Evolutionary conservation across 37 sponge, comb jelly and placozoan species (phyloP).

Genomic region (Chondrilla cf. caribensis): DNA sequence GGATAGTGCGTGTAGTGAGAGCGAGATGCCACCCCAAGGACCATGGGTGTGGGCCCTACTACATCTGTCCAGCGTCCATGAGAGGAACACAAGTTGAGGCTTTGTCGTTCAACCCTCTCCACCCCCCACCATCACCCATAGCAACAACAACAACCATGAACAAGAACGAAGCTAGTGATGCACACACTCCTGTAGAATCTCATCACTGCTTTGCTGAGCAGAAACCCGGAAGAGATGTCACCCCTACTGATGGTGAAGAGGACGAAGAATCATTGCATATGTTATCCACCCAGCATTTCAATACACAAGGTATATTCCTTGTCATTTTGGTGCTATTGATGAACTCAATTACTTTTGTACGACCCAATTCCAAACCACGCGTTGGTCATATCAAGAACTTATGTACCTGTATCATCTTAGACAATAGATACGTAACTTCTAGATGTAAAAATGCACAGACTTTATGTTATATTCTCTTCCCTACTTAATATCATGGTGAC

Average conservation of each 20-base stretch:
- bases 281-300: neutral
- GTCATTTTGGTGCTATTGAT: no score
- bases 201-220: neutral
- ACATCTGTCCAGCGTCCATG: neutral
- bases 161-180: neutral
- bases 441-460: no score
- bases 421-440: no score
- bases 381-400: no score
- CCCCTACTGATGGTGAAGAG: neutral
- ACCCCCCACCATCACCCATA: neutral
- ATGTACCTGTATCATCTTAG: no score
- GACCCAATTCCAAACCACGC: no score
- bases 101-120: neutral
- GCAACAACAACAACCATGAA: neutral
- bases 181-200: neutral
- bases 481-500: no score
- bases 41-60: constrained; percentile 11
- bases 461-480: no score
- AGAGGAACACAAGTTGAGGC: neutral
- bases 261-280: neutral
- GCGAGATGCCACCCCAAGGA: constrained; percentile 4
- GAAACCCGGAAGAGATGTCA: neutral
- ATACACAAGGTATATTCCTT: neutral
- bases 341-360: no score
- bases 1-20: neutral